Evolutionary conservation across 2,888 invertebrate genomes (phyloP), one percentile per base, ranked within the genome.

Genomic region (Tiliacea citrago): DNA sequence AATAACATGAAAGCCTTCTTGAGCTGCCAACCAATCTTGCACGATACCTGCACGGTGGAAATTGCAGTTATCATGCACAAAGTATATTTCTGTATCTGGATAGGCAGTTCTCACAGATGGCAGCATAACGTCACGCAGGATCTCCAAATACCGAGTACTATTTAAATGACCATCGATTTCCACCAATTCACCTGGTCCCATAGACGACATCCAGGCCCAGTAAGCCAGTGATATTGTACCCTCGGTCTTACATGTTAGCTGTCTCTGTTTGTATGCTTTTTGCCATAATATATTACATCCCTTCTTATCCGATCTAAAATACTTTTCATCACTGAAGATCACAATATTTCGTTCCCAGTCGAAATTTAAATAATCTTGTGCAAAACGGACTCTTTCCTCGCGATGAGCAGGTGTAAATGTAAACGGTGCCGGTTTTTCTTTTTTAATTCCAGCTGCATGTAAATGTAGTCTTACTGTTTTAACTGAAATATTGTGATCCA

Each of bases 341-440:
- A 63, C 47, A 6, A 62, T 4, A 18, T 45, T 62, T 45, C 18
- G 24, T 45, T 62, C 45, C 62, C 62, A 24, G 16, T 62, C 5
- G 45, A 45, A 62, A 62, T 62, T 24, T 45, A 45, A 45, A 62
- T 45, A 45, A 5, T 45, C 45, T 10, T 62, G 24, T 24, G 62
- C 45, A 62, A 45, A 62, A 45, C 24, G 45, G 62, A 62, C 45
- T 16, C 62, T 45, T 45, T 42, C 62, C n/a, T 42, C 9, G 18
- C 45, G 45, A 62, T 62, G 62, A 62, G 62, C 16, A 10, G 62
- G 62, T n/a, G 51, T 51, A 51, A 51, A 51, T n/a, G 51, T 51
- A 51, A 51, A 51, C 0, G n/a, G 51, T 10, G n/a, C 10, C 1
- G 10, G 51, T 51, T 51, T 51, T n/a, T n/a, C 4, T 51, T 51